Conservation (phyloP, 2,888 invertebrate species). For the Oscheius sp. region DNA sequence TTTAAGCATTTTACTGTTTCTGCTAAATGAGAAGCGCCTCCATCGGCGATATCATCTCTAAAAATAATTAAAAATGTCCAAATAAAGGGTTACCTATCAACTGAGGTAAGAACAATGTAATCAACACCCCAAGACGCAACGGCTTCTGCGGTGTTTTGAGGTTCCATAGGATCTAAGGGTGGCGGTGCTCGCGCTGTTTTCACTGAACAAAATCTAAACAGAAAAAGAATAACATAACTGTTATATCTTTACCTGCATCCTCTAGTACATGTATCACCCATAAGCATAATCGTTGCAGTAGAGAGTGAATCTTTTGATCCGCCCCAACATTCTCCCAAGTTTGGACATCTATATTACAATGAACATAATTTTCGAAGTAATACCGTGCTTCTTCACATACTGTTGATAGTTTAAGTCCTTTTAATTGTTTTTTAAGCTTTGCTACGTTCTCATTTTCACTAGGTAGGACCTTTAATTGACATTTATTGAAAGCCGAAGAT, state of each 20-base stretch:
- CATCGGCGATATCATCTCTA: conserved; percentile 89
- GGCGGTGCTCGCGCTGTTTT: conserved; percentile 92
- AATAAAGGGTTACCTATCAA: conserved; percentile 81
- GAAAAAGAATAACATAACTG: neutral
- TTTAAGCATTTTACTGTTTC: conserved; percentile 90
- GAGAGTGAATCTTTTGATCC: conserved; percentile 83
- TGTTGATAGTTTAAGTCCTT: conserved; percentile 68
- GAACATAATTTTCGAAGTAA: neutral
- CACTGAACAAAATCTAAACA: conserved; percentile 90
- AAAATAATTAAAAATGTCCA: conserved; percentile 25
- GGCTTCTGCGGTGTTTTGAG: conserved; percentile 90
- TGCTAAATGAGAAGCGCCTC: conserved; percentile 92
- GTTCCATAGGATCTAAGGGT: conserved; percentile 89
- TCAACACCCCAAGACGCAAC: conserved; percentile 94
- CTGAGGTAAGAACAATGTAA: conserved; percentile 96
- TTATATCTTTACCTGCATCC: conserved; percentile 80
- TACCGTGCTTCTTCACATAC: conserved; percentile 71
- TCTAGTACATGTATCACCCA: conserved; percentile 98
- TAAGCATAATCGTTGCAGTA: conserved; percentile 99
- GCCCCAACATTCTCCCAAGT: conserved; percentile 91
- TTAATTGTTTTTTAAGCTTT: conserved; percentile 67
- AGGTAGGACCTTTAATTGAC: conserved; percentile 41
- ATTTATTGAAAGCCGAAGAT: conserved; percentile 1
- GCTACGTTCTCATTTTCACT: conserved; percentile 63
- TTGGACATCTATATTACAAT: conserved; percentile 63